Evolutionary conservation across 2,113 vertebrate species (phyloP), one percentile per base, ranked within the genome.

Genomic region (Stomatorhinus ivindoensis): DNA sequence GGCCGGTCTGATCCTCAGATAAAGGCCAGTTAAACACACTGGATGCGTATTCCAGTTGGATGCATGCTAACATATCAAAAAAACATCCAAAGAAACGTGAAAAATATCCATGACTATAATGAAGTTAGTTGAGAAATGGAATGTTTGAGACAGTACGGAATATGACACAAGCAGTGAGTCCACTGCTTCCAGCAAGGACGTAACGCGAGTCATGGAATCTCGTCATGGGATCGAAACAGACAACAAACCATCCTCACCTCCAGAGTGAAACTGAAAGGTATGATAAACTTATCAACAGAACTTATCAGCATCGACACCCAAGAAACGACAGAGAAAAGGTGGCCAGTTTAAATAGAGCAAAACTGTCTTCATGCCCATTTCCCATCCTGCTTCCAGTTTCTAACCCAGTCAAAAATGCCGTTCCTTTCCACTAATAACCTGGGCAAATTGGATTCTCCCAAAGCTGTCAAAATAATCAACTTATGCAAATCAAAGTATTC

Each of bases 401-500:
- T 51, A 10, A 84, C 42, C 82, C 15, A 80, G 73, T 42, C 82
- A 47, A 84, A 47, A 44, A 47, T 84, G 80, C 9, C 80, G 24
- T 39, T 89, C 27, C 82, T n/a, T 76, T 15, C 51, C 11, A 31
- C 21, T 53, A 58, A 47, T 46, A 50, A 42, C 61, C 24, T 69
- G 55, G 21, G 39, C 9, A 44, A 89, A 53, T 48, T 51, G 35
- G 31, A 82, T 31, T 27, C 85, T 89, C 84, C 39, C 90, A 48
- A 69, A 91, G 90, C 89, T 91, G 85, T 88, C 91, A 92, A 2
- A 15, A 93, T 94, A 95, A 94, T 94, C 94, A 94, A 92, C 93
- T 93, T 94, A 94, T 87, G 94, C 91, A 95, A 94, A 95, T 93
- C 92, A 92, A 86, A 87, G 89, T 91, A 15, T 92, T 86, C 89